Percentiles rank a stretch among this genome's conserved stretches.
These are phyloP conservation scores for Petrocephalus sullivani DNA, from an alignment of 2,797 vertebrate genomes.

Conservation along the genomic window DNA sequence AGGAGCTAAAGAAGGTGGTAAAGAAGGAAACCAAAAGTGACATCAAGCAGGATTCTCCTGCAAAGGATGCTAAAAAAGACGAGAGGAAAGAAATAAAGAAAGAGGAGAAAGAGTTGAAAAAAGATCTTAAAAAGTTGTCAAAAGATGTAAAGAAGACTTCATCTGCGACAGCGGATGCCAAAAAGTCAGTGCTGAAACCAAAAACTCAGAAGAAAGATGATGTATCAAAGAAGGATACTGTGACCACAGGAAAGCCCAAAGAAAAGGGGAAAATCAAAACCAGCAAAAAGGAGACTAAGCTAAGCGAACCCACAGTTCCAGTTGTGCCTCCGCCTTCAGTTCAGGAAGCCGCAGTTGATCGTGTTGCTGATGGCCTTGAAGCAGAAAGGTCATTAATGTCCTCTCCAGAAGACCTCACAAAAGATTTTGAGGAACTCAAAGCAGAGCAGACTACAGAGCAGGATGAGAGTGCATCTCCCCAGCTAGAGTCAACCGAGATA, in stretches of 20 bases:
- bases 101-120: conserved; percentile 73
- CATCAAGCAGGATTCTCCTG: conserved; percentile 69
- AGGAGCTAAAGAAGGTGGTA: conserved; percentile 72
- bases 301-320: conserved; percentile 42
- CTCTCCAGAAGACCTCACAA: conserved; percentile 91
- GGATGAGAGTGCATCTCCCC: conserved; percentile 63
- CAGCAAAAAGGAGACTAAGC: conserved; percentile 70
- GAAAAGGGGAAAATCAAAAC: conserved; percentile 80
- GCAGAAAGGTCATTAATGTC: conserved; percentile 85
- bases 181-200: conserved; percentile 72
- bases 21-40: conserved; percentile 70
- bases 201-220: conserved; percentile 81
- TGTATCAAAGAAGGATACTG: conserved; percentile 68
- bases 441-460: conserved; percentile 70
- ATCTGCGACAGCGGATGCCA: conserved; percentile 60
- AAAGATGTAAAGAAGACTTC: conserved; percentile 78
- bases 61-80: conserved; percentile 70
- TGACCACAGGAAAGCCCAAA: conserved; percentile 70
- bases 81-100: conserved; percentile 78
- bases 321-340: conserved; percentile 28
- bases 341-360: conserved; percentile 9
- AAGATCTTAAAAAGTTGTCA: conserved; percentile 73
- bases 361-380: conserved; percentile 61
- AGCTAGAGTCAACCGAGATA: conserved; percentile 53
- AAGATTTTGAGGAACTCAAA: conserved; percentile 88